Evolutionary conservation across 2,113 vertebrate species (phyloP).

Genomic region (Rhagologus leucostigma): DNA sequence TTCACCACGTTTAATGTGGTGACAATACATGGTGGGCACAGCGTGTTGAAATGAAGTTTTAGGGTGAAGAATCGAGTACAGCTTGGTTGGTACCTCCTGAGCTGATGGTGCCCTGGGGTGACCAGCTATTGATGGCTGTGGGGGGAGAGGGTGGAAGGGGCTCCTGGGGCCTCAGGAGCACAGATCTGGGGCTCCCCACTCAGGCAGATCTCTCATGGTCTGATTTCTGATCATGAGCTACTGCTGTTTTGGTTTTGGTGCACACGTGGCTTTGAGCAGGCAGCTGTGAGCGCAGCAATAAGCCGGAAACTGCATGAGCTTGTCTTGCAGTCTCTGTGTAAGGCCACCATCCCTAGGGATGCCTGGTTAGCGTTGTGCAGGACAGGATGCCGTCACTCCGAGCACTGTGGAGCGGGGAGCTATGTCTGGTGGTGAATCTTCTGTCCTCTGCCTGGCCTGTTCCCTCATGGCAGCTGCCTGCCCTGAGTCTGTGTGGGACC

Average conservation of each 20-base stretch:
- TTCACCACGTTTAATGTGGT: neutral
- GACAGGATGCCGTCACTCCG: fast-evolving
- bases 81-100: neutral
- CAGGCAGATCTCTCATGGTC: neutral
- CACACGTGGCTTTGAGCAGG: neutral
- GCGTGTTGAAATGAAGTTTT: neutral
- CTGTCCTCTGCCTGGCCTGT: neutral
- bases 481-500: neutral
- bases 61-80: neutral
- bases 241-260: neutral
- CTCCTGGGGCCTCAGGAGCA: fast-evolving
- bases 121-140: neutral
- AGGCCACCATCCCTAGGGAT: neutral
- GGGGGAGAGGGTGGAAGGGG: neutral
- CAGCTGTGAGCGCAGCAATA: neutral
- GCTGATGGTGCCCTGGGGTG: neutral
- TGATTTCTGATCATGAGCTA: neutral
- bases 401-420: neutral
- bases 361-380: fast-evolving
- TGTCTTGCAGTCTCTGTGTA: neutral
- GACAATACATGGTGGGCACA: neutral
- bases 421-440: neutral
- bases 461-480: neutral
- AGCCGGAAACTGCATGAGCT: neutral
- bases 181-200: neutral